These are phyloP conservation scores for Drosophila formosana DNA, from an alignment of 2,888 invertebrate species.

Conservation along the genomic window DNA sequence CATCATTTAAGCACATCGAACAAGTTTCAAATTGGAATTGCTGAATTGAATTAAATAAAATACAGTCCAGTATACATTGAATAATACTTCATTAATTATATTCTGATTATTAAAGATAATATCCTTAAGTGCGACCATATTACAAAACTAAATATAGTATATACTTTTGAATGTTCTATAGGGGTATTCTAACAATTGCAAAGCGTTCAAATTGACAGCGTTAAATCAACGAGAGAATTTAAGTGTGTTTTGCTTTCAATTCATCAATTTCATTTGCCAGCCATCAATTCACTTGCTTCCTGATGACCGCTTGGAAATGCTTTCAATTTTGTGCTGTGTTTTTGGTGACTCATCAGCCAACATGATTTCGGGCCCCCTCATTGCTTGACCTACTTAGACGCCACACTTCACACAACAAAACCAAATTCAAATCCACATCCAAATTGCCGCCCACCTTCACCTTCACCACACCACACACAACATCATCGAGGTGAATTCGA, in stretches of 20 bases:
- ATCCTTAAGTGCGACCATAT: no score
- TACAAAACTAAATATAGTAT: no score
- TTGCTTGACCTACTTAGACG: slow-evolving; percentile 42
- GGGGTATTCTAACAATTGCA: neutral
- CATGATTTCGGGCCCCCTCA: slow-evolving; percentile 14
- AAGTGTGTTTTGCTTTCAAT: slow-evolving; percentile 6
- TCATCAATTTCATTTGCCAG: slow-evolving; percentile 15
- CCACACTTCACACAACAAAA: slow-evolving; percentile 5
- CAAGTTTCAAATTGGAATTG: slow-evolving; percentile 23
- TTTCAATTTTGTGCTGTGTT: neutral
- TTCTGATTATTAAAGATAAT: no score
- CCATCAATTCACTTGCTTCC: slow-evolving; percentile 8
- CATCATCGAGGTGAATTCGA: slow-evolving; percentile 14
- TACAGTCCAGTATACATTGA: no score
- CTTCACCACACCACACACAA: neutral
- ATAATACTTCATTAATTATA: no score
- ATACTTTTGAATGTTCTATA: no score
- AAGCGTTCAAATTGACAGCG: neutral
- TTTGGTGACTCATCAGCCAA: slow-evolving; percentile 39
- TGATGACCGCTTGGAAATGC: slow-evolving; percentile 1
- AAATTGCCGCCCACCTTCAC: slow-evolving; percentile 41
- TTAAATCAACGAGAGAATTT: neutral
- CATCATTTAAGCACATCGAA: slow-evolving; percentile 31
- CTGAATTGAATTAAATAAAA: no score
- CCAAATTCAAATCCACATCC: slow-evolving; percentile 15